Evolutionary conservation across 2,888 invertebrate genomes (phyloP), one percentile per base, ranked within the genome.

Genomic region (Nycteola revayana): DNA sequence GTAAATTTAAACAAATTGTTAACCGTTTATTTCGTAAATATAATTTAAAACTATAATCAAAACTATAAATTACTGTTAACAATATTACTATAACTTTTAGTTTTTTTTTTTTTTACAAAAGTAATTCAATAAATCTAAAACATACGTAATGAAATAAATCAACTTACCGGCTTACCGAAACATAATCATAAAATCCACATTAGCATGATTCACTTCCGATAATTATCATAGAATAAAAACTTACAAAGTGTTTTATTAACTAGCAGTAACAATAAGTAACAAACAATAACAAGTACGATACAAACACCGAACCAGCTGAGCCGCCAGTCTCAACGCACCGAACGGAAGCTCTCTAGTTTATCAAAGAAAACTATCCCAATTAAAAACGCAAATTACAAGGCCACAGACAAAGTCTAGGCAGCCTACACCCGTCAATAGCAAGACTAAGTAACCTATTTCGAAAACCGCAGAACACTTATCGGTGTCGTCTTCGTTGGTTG

Each of bases 391-490:
- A 32, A 26, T 7, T 1, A n/a, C 14, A 14, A 14, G 14, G 14
- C 14, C 14, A 14, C 5, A 14, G 3, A 14, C n/a, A n/a, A n/a
- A n/a, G n/a, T n/a, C 3, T 14, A 14, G 14, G 14, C 14, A 14
- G 14, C 14, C 14, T 14, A 14, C 14, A 14, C 2, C 14, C 5
- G 14, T 14, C 14, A n/a, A n/a, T 14, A 14, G 14, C 14, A 2
- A 14, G 14, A 14, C 3, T 2, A 37, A 38, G 36, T 44, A 54
- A 57, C 51, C 45, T 49, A 50, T 51, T 45, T 56, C 42, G 49
- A 56, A 57, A 51, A 51, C 36, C 49, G 43, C 51, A 51, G 54
- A 54, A 46, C 56, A 54, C 56, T 42, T 42, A 47, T 44, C 26
- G 32, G 31, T 34, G 39, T 39, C 49, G 51, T 55, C 60, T 58